Conservation (phyloP, 2,113 vertebrate species). For the Gavia stellata region DNA sequence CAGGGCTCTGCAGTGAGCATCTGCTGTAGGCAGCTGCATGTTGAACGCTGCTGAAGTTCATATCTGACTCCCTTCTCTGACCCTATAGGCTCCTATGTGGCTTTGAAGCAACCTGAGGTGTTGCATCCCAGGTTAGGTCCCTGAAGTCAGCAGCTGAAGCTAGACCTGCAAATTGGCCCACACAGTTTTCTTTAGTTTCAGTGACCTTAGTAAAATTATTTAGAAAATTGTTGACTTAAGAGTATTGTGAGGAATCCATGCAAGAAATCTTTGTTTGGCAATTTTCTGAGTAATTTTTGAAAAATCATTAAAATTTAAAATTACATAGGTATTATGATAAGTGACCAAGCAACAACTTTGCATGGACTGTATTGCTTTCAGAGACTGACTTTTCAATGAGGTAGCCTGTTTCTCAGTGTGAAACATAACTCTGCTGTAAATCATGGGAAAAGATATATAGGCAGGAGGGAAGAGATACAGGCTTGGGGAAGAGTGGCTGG, state of each 20-base stretch:
- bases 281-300: background rate
- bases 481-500: too few relatives aligned
- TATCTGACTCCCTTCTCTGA: background rate
- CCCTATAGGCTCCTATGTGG: background rate
- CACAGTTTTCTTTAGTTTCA: background rate
- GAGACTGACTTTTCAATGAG: background rate
- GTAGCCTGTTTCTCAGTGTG: background rate
- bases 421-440: background rate
- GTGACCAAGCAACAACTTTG: background rate
- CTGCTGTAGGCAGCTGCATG: background rate
- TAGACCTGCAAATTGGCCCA: background rate
- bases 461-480: too few relatives aligned
- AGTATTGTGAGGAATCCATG: background rate
- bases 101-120: background rate
- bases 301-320: background rate
- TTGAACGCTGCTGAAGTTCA: background rate
- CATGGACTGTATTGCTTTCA: background rate
- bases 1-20: background rate
- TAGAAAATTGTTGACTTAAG: background rate
- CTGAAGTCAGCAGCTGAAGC: background rate
- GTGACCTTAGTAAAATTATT: background rate
- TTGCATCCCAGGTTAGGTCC: background rate
- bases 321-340: background rate
- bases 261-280: background rate
- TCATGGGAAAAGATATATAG: background rate